Conservation (phyloP, 2,797 vertebrate species). For the Malurus leucopterus region DNA sequence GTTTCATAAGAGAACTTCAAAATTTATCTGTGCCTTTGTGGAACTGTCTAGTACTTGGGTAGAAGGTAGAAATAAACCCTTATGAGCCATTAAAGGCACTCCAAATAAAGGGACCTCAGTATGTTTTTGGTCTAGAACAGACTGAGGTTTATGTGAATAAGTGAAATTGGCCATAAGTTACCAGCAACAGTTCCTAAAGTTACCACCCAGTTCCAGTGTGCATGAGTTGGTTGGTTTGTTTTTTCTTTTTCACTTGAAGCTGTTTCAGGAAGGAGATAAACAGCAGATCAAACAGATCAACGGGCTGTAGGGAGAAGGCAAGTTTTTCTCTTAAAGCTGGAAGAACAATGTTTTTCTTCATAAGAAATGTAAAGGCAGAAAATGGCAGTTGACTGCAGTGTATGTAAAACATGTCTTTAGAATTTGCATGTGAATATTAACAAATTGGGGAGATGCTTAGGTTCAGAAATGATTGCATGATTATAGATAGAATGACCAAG, state of each 20-base stretch:
- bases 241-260: not conserved
- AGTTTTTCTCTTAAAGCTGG: not conserved
- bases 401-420: not conserved
- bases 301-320: not conserved
- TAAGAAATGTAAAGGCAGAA: not conserved
- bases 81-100: not conserved
- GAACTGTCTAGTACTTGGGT: not conserved
- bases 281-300: not conserved
- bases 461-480: not conserved
- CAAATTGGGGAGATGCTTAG: not conserved
- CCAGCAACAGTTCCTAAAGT: not conserved
- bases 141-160: not conserved
- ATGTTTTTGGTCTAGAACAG: not conserved
- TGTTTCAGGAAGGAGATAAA: not conserved
- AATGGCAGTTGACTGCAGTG: not conserved
- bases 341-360: not conserved
- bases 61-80: not conserved
- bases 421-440: not conserved
- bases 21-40: not conserved
- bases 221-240: not conserved
- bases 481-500: constrained; percentile 10
- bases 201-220: no score
- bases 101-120: not conserved
- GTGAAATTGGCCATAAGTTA: not conserved
- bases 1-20: not conserved